Evolutionary conservation across 2,797 vertebrate species (phyloP).

Genomic region (Megaceryle alcyon): DNA sequence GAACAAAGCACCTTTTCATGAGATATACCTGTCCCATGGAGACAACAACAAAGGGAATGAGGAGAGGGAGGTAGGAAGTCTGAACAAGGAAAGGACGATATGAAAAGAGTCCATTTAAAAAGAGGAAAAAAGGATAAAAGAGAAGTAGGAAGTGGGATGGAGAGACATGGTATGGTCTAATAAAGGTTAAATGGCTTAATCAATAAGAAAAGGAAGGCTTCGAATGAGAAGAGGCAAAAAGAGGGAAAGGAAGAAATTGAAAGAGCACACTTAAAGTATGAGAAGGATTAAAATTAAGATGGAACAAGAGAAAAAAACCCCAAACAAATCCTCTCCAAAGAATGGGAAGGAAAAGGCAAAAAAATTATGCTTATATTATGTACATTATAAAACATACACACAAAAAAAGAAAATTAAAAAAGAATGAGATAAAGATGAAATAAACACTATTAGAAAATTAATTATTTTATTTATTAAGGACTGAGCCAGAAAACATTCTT

Average conservation of each 20-base stretch:
- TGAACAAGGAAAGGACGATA: constrained; percentile 9
- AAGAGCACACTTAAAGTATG: background rate
- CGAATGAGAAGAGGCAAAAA: background rate
- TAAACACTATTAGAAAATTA: too few species aligned
- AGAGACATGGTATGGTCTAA: background rate
- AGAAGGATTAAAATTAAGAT: constrained; percentile 25
- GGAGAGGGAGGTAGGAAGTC: constrained; percentile 18
- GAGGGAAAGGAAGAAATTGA: constrained; percentile 12
- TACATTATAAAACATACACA: too few species aligned
- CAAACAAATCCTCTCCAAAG: background rate
- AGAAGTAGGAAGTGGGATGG: constrained; percentile 12
- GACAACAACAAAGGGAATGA: constrained; percentile 56
- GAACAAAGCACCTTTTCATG: constrained; percentile 66
- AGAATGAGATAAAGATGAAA: too few species aligned
- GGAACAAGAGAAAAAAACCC: background rate
- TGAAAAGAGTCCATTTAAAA: constrained; percentile 34
- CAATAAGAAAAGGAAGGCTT: background rate
- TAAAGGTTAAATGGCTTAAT: constrained; percentile 44
- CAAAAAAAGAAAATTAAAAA: too few species aligned
- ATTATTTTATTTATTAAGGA: too few species aligned
- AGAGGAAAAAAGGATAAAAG: constrained; percentile 26
- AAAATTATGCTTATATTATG: background rate
- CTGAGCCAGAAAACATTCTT: too few species aligned
- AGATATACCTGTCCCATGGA: constrained; percentile 61
- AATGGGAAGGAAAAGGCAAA: background rate